Percentiles rank a stretch among this genome's conserved stretches.
Evolutionary conservation across 1,140 invertebrate species (phyloP).

Genomic region (Sarcophaga peregrina): DNA sequence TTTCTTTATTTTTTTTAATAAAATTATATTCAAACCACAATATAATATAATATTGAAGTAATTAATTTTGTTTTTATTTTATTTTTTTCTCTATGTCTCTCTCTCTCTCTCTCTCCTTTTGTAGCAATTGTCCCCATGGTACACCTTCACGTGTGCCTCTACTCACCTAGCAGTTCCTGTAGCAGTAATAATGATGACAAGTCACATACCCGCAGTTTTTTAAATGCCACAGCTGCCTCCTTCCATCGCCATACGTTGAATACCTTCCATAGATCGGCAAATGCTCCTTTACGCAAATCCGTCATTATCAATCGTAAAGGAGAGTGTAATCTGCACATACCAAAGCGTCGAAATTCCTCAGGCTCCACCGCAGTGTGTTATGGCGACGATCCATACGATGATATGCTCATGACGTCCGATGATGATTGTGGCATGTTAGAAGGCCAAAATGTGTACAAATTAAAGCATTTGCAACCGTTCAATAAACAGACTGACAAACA

Average conservation of each 20-base stretch:
- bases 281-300: constrained; percentile 51
- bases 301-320: constrained; percentile 28
- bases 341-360: constrained; percentile 31
- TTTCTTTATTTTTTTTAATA: no score
- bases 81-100: no score
- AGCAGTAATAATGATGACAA: not conserved
- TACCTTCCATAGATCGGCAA: constrained; percentile 44
- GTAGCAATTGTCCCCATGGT: constrained; percentile 73
- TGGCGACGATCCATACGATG: constrained; percentile 52
- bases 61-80: not conserved
- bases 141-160: constrained; percentile 79
- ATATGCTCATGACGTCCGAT: constrained; percentile 53
- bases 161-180: constrained; percentile 60
- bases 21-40: no score
- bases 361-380: constrained; percentile 42
- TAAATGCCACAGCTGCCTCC: constrained; percentile 55
- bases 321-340: constrained; percentile 40
- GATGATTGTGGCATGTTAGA: constrained; percentile 59
- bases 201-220: constrained; percentile 45
- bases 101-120: not conserved
- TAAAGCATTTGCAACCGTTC: not conserved
- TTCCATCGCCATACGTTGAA: constrained; percentile 60
- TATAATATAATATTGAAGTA: no score
- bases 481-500: constrained; percentile 30
- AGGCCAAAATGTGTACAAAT: constrained; percentile 51